phyloP scores from a whole-genome alignment of 1,140 invertebrate genomes.

The Proctacanthus coquilletti region DNA sequence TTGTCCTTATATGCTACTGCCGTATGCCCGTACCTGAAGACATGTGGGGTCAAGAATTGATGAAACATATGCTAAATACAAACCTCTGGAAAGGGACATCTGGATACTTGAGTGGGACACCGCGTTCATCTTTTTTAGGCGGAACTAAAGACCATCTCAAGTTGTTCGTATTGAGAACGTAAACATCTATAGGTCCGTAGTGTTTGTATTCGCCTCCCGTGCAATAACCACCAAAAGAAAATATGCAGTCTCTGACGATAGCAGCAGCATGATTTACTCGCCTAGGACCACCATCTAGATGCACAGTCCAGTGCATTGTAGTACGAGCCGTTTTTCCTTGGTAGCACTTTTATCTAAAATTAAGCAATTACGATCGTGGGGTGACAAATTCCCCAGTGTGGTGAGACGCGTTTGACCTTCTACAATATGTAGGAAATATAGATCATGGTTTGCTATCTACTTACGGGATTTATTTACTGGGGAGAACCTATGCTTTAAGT shows the following conservation, averaged over 20 bases:
- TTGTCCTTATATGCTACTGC: conserved; percentile 59
- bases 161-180: conserved; percentile 65
- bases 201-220: conserved; percentile 57
- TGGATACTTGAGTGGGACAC: conserved; percentile 28
- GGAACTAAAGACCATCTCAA: conserved; percentile 36
- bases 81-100: conserved; percentile 37
- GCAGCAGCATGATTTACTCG: conserved; percentile 81
- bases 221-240: conserved; percentile 83
- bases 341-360: background rate
- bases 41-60: background rate
- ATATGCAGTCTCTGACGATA: conserved; percentile 61
- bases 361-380: too few relatives aligned
- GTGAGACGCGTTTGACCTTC: too few relatives aligned
- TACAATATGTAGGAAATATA: too few relatives aligned
- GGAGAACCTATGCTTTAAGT: too few relatives aligned
- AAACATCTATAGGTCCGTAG: conserved; percentile 66
- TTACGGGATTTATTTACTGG: too few relatives aligned
- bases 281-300: conserved; percentile 56
- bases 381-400: too few relatives aligned
- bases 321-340: background rate
- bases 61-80: background rate
- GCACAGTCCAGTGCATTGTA: conserved; percentile 61
- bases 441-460: too few relatives aligned
- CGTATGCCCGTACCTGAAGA: conserved; percentile 65
- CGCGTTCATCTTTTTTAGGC: conserved; percentile 15